These are phyloP conservation scores for Xyrichtys novacula DNA, from an alignment of 2,797 vertebrate species.

Conservation along the genomic window DNA sequence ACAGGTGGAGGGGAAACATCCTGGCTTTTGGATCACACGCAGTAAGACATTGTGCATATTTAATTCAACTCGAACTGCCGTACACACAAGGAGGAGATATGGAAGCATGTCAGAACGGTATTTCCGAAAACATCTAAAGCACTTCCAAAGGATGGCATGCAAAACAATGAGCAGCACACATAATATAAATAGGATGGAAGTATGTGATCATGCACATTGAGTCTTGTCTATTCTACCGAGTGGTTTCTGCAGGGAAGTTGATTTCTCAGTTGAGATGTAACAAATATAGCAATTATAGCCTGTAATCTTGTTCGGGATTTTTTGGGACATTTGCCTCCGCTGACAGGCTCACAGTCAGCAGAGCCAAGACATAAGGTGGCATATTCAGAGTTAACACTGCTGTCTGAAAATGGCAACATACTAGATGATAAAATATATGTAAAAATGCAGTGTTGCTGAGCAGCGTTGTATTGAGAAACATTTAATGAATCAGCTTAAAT, in stretches of 20 bases:
- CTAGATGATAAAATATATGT: conserved; percentile 13
- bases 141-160: neutral
- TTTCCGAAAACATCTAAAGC: neutral
- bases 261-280: conserved; percentile 5
- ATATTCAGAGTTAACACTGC: neutral
- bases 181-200: no score
- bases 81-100: neutral
- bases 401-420: neutral
- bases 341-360: neutral
- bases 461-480: neutral
- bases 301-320: neutral
- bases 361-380: neutral
- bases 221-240: neutral
- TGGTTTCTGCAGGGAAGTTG: neutral
- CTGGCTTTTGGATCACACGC: conserved; percentile 4
- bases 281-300: no score
- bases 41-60: conserved; percentile 1
- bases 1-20: conserved; percentile 23
- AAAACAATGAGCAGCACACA: neutral
- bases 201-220: neutral
- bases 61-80: neutral
- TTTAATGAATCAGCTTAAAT: conserved; percentile 3
- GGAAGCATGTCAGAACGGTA: rapidly evolving
- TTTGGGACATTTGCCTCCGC: neutral
- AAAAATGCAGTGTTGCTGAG: conserved; percentile 1